Base-by-base conservation (phyloP, 1,140 invertebrate genomes). In the Scaptodrosophila lebanonensis region DNA sequence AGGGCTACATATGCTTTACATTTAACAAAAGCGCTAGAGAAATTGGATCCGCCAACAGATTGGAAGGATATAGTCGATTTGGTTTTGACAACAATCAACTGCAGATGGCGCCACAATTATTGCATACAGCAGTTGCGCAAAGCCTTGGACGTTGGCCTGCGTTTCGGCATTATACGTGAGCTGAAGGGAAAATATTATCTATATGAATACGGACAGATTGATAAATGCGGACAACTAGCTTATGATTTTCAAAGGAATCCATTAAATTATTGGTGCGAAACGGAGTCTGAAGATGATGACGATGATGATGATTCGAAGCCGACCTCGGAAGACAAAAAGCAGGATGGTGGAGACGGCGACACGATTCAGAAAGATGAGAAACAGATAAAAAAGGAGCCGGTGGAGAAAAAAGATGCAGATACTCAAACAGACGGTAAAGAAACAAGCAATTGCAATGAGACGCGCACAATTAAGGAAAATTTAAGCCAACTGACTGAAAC, bases 141-240 rank as follows among this genome's bases (percentile, higher is more conserved):
- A 16, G 57, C 57, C 0, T 44, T 75, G 15, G 25, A 56, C n/a
- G 38, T 49, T 3, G 66, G 62, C 11, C 18, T 66, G 7, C 58
- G 47, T 1, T 66, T 67, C 38, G 69, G 66, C 2, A 63, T 66
- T 22, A 66, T 59, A 50, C 43, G 39, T 7, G 38, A 53, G 38
- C 20, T 53, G 2, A 16, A 60, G 35, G 32, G 39, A 13, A 76
- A 63, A 52, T 66, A 66, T 32, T 76, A 70, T 58, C n/a, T 69
- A 9, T 42, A 63, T 43, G 71, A 76, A 36, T 66, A 70, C 38
- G 62, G 25, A 0, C n/a, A 38, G 11, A 15, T 66, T 7, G 29
- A 30, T 40, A 11, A 16, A 9, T 18, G 30, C n/a, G 44, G 35
- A 15, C 2, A 50, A 17, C 20, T 68, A 12, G 25, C 16, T 11